These are phyloP conservation scores for Ooceraea biroi DNA, from an alignment of 1,140 invertebrate species.

Conservation along the genomic window DNA sequence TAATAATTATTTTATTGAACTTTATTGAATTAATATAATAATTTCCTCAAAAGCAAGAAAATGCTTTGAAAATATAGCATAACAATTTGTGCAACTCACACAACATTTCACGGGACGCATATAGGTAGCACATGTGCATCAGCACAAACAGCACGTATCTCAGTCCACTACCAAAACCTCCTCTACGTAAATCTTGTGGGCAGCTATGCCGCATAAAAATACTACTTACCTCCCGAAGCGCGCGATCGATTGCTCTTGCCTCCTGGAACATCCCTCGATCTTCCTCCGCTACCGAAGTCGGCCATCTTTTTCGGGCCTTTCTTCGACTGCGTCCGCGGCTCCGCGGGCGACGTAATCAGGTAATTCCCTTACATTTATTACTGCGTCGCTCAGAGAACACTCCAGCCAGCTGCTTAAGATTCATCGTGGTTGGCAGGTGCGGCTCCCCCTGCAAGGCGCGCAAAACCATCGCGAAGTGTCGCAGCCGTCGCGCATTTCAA, in stretches of 20 bases:
- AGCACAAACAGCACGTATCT: constrained; percentile 43
- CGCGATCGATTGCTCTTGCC: constrained; percentile 47
- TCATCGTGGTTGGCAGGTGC: constrained; percentile 50
- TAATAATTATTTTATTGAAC: no score
- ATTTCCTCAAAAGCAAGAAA: not conserved
- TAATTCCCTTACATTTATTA: constrained; percentile 65
- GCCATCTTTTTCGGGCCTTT: constrained; percentile 47
- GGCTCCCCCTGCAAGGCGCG: constrained; percentile 6
- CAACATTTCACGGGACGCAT: constrained; percentile 11
- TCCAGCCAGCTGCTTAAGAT: constrained; percentile 45
- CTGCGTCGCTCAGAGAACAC: constrained; percentile 26
- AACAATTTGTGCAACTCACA: constrained; percentile 18
- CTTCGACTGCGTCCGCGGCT: constrained; percentile 29
- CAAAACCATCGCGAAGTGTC: constrained; percentile 33
- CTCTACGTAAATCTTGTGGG: constrained; percentile 48
- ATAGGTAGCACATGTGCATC: constrained; percentile 31
- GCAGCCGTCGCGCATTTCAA: not conserved
- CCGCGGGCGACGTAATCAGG: constrained; percentile 57
- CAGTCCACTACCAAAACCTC: constrained; percentile 21
- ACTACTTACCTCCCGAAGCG: constrained; percentile 46
- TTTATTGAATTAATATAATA: constrained; percentile 9
- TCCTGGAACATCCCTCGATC: not conserved
- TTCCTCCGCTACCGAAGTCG: constrained; percentile 36
- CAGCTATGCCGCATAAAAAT: constrained; percentile 52
- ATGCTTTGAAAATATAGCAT: constrained; percentile 15